phyloP scores from a whole-genome alignment of 2,888 invertebrate species.

The Netelia inedita region DNA sequence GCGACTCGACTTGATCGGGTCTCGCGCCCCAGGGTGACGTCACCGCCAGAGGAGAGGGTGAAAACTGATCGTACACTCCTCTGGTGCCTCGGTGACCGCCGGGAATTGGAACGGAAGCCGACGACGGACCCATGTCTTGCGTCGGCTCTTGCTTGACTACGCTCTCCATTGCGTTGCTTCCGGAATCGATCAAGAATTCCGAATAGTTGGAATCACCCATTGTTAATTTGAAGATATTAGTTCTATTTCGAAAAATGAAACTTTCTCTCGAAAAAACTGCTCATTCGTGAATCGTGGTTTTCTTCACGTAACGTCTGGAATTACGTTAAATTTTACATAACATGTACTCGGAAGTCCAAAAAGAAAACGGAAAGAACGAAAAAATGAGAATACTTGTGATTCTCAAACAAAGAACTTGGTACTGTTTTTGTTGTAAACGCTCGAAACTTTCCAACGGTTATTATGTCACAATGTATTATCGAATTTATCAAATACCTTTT shows the following conservation, averaged over 20 bases:
- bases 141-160: constrained; percentile 80
- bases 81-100: constrained; percentile 80
- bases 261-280: constrained; percentile 20
- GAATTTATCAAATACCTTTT: not conserved
- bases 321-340: constrained; percentile 12
- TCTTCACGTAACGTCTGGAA: not conserved
- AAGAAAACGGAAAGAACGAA: not conserved
- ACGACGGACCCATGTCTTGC: constrained; percentile 80
- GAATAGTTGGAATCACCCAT: constrained; percentile 80
- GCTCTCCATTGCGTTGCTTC: constrained; percentile 76
- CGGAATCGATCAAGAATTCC: constrained; percentile 76
- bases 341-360: not conserved
- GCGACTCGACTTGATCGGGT: constrained; percentile 83
- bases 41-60: constrained; percentile 81
- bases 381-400: too few species aligned
- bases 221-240: constrained; percentile 40
- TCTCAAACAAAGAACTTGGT: not conserved
- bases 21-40: constrained; percentile 86
- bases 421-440: not conserved
- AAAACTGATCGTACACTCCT: constrained; percentile 83
- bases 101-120: constrained; percentile 83
- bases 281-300: constrained; percentile 43
- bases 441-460: not conserved
- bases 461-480: constrained; percentile 4
- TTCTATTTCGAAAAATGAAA: constrained; percentile 19